phyloP scores from a whole-genome alignment of 2,797 vertebrate species.

The Melanotaenia nigrans region DNA sequence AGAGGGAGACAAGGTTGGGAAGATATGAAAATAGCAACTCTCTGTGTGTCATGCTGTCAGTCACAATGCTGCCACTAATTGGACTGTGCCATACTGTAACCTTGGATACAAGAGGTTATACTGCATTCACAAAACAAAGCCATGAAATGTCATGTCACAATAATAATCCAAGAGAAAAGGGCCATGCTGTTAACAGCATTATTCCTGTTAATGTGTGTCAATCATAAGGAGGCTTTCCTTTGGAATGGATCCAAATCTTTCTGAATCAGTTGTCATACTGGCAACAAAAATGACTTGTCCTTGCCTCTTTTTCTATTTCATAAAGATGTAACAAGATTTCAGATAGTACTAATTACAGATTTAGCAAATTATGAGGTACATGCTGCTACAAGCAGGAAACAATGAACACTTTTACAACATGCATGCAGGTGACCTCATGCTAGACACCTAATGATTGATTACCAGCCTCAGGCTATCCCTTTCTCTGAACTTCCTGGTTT shows the following conservation, averaged over 20 bases:
- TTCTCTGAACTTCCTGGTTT: conserved; percentile 73
- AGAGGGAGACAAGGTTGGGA: conserved; percentile 16
- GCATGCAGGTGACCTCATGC: conserved; percentile 57
- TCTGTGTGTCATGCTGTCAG: conserved; percentile 16
- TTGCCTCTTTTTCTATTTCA: conserved; percentile 5
- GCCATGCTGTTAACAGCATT: conserved; percentile 30
- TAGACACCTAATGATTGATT: conserved; percentile 74
- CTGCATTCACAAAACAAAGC: conserved; percentile 25
- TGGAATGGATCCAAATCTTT: conserved; percentile 19
- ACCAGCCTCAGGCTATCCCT: conserved; percentile 66
- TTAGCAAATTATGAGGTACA: conserved; percentile 1
- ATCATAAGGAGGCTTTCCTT: conserved; percentile 30
- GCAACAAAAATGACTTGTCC: conserved; percentile 23
- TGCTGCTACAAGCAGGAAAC: conserved; percentile 32
- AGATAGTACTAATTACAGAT: neutral
- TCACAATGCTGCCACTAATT: conserved; percentile 58
- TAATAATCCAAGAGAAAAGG: conserved; percentile 29
- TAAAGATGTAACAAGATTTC: conserved; percentile 15
- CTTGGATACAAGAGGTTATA: conserved; percentile 33
- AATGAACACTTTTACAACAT: conserved; percentile 26
- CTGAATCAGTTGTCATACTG: conserved; percentile 12
- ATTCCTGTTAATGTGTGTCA: conserved; percentile 36
- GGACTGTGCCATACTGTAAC: conserved; percentile 42
- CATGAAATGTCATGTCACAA: conserved; percentile 18
- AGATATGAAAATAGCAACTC: conserved; percentile 7